Evolutionary conservation across 2,888 invertebrate species (phyloP).

Genomic region (Drosophila prolongata): DNA sequence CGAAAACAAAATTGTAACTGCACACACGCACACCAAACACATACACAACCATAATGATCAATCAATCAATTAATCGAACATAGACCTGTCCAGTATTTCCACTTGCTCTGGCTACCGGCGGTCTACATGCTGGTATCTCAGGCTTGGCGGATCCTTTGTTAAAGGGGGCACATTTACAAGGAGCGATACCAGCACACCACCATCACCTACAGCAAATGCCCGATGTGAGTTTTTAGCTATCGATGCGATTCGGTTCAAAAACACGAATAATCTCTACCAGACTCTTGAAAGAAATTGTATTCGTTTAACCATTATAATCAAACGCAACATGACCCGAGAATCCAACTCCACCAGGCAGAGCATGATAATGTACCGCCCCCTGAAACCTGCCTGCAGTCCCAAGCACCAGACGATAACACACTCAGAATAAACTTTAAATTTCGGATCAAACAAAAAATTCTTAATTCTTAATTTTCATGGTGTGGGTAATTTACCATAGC

Average conservation of each 20-base stretch:
- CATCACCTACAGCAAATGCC: slow-evolving; percentile 85
- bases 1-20: slow-evolving; percentile 42
- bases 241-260: slow-evolving; percentile 38
- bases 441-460: not conserved
- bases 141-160: slow-evolving; percentile 85
- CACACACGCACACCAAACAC: slow-evolving; percentile 34
- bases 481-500: too few species aligned
- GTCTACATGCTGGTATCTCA: slow-evolving; percentile 85
- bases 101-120: slow-evolving; percentile 85
- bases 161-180: slow-evolving; percentile 85
- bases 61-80: slow-evolving; percentile 31
- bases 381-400: slow-evolving; percentile 10
- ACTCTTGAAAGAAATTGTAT: slow-evolving; percentile 32
- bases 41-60: slow-evolving; percentile 25
- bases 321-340: slow-evolving; percentile 14
- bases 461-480: too few species aligned
- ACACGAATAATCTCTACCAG: slow-evolving; percentile 26
- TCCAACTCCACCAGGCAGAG: slow-evolving; percentile 25
- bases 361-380: slow-evolving; percentile 27
- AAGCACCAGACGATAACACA: not conserved
- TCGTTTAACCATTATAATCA: slow-evolving; percentile 30
- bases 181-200: slow-evolving; percentile 85
- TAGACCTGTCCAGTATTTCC: slow-evolving; percentile 85
- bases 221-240: slow-evolving; percentile 84
- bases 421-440: slow-evolving; percentile 5